These are phyloP conservation scores for Eutolmus rufibarbis DNA, from an alignment of 2,888 invertebrate genomes.

Conservation along the genomic window DNA sequence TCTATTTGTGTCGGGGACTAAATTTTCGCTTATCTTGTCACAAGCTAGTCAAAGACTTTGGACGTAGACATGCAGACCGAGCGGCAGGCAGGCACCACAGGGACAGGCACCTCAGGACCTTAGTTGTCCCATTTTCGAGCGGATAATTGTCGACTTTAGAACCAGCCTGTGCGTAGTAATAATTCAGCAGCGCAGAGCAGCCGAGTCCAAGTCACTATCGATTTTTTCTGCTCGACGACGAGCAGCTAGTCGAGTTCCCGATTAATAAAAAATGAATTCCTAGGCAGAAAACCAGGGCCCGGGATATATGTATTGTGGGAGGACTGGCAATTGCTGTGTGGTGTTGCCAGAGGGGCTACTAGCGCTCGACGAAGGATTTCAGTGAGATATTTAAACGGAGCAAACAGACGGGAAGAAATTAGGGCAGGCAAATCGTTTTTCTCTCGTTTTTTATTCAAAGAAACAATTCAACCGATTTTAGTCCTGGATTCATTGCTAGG, in stretches of 20 bases:
- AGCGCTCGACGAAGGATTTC: background rate
- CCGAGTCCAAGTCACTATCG: background rate
- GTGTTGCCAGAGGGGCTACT: background rate
- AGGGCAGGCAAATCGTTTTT: background rate
- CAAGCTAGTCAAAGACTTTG: background rate
- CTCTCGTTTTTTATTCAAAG: background rate
- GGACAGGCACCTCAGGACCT: background rate
- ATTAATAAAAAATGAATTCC: constrained; percentile 28
- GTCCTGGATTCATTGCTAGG: background rate
- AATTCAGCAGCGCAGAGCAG: background rate
- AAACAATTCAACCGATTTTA: background rate
- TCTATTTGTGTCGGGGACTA: background rate
- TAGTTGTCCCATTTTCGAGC: background rate
- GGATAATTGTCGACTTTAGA: background rate
- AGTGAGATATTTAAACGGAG: constrained; percentile 3
- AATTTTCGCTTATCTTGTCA: constrained; percentile 6
- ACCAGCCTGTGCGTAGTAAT: constrained; percentile 15
- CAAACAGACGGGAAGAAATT: background rate
- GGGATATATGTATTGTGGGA: background rate
- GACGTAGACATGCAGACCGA: background rate
- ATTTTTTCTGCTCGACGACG: constrained; percentile 9
- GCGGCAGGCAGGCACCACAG: background rate
- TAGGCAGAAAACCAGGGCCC: background rate
- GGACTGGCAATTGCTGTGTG: background rate
- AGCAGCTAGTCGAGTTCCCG: constrained; percentile 2